Conservation (phyloP, 2,888 invertebrate genomes). For the Caenorhabditis afra region DNA sequence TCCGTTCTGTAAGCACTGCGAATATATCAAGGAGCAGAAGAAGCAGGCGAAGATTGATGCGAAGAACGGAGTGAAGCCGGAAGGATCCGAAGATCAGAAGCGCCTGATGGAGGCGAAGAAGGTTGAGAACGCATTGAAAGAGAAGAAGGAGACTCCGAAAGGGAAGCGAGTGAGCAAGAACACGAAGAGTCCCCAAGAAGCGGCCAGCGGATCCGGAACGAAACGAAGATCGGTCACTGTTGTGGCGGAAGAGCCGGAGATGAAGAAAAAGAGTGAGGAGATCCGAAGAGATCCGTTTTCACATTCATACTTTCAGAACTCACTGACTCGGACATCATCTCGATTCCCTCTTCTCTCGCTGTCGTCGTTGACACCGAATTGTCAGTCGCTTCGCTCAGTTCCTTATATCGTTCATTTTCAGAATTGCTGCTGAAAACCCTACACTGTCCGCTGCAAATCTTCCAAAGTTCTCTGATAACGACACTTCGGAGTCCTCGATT, state of each 20-base stretch:
- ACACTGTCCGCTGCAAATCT: neutral
- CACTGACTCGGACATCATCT: slow-evolving; percentile 37
- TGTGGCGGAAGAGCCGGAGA: slow-evolving; percentile 17
- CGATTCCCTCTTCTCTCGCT: slow-evolving; percentile 39
- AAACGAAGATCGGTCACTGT: slow-evolving; percentile 33
- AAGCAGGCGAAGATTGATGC: slow-evolving; percentile 6
- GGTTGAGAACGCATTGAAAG: neutral
- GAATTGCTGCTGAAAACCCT: slow-evolving; percentile 24
- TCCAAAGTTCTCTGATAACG: slow-evolving; percentile 22
- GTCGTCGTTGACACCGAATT: slow-evolving; percentile 36
- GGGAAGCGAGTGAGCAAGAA: neutral
- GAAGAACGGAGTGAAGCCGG: neutral
- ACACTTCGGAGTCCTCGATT: neutral
- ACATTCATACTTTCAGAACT: slow-evolving; percentile 13
- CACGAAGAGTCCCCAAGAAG: neutral
- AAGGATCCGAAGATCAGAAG: neutral
- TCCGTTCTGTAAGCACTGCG: slow-evolving; percentile 42
- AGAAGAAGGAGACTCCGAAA: neutral
- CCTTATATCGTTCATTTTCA: slow-evolving; percentile 6
- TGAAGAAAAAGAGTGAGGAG: slow-evolving; percentile 24
- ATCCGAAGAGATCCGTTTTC: neutral
- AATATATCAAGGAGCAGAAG: slow-evolving; percentile 21
- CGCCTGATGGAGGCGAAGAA: neutral
- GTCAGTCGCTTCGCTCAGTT: slow-evolving; percentile 3
- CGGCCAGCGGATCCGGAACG: neutral